phyloP scores from a whole-genome alignment of 2,888 invertebrate genomes.

The Horisme vitalbata region DNA sequence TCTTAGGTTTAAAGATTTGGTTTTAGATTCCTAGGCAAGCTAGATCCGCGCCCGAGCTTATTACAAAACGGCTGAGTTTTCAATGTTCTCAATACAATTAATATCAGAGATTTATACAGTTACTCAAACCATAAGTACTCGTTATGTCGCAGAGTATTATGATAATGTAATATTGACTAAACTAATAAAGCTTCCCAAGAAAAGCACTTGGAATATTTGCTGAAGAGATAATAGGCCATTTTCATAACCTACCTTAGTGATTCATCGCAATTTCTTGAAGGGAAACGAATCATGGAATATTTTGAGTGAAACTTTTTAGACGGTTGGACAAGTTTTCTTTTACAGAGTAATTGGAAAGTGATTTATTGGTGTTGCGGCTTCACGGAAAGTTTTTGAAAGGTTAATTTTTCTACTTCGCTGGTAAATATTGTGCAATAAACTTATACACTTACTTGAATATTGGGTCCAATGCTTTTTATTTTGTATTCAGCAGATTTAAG shows the following conservation, averaged over 20 bases:
- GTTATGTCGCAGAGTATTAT: slow-evolving; percentile 15
- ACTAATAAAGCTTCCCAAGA: slow-evolving; percentile 20
- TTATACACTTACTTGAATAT: no score
- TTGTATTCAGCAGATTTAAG: no score
- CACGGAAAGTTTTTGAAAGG: no score
- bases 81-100: no score
- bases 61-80: no score
- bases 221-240: slow-evolving; percentile 18
- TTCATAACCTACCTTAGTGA: slow-evolving; percentile 12
- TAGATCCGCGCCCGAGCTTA: no score
- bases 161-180: slow-evolving; percentile 26
- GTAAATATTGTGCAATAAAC: no score
- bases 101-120: not conserved
- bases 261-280: slow-evolving; percentile 13
- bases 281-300: slow-evolving; percentile 15
- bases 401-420: no score
- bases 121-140: slow-evolving; percentile 6
- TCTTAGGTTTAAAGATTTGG: no score
- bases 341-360: not conserved
- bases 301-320: slow-evolving; percentile 1
- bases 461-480: no score
- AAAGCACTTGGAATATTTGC: slow-evolving; percentile 18
- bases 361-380: not conserved
- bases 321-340: not conserved
- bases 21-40: no score